Evolutionary conservation across 2,113 vertebrate genomes (phyloP).

Genomic region (Ciconia boyciana): DNA sequence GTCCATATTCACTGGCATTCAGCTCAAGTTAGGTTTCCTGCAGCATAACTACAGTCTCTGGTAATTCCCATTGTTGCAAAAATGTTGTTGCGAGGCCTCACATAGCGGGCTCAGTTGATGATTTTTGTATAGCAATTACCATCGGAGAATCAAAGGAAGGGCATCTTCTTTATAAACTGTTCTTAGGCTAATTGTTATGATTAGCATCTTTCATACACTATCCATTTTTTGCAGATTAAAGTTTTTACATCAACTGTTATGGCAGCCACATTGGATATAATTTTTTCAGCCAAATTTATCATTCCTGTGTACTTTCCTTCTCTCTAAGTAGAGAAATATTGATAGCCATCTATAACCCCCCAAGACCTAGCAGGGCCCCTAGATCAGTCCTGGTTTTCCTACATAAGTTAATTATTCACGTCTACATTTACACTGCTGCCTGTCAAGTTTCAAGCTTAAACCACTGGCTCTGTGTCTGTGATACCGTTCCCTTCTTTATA

Average conservation of each 20-base stretch:
- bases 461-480: fast-evolving
- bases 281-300: background rate
- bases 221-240: background rate
- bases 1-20: background rate
- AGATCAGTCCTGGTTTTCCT: background rate
- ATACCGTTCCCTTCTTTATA: background rate
- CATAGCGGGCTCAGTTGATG: fast-evolving
- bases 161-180: background rate
- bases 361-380: background rate
- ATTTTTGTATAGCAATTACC: background rate
- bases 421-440: background rate
- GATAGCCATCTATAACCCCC: background rate
- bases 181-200: background rate
- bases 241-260: background rate
- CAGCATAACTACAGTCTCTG: background rate
- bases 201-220: background rate
- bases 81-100: background rate
- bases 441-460: background rate
- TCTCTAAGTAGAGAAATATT: background rate
- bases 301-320: background rate
- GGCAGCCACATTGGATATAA: background rate
- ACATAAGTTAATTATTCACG: conserved; percentile 43
- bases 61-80: background rate
- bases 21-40: background rate
- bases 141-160: background rate